phyloP scores from a whole-genome alignment of 2,888 invertebrate species.

The Altica lythri region DNA sequence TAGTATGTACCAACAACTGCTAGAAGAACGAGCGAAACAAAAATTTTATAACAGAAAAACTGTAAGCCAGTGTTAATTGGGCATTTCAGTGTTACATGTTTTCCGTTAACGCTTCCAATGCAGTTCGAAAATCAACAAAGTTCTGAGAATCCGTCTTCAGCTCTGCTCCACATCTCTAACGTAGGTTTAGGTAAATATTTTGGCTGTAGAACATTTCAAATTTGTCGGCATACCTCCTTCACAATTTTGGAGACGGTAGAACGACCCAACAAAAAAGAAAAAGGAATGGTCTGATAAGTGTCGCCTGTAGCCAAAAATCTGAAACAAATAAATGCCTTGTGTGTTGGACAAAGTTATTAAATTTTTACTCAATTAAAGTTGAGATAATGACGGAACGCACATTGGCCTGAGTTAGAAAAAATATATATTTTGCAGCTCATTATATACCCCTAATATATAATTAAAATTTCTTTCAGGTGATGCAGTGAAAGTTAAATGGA shows the following conservation, averaged over 20 bases:
- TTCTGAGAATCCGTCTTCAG: slow-evolving; percentile 37
- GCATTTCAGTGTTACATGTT: slow-evolving; percentile 42
- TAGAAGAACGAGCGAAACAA: no score
- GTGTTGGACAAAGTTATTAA: no score
- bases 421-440: no score
- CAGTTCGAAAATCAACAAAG: slow-evolving; percentile 44
- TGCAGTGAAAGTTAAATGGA: neutral
- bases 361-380: no score
- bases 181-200: slow-evolving; percentile 36
- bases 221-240: slow-evolving; percentile 42
- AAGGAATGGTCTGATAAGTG: slow-evolving; percentile 29
- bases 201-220: slow-evolving; percentile 40
- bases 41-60: slow-evolving; percentile 28
- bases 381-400: no score
- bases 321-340: slow-evolving; percentile 14
- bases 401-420: neutral
- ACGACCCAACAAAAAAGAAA: slow-evolving; percentile 26
- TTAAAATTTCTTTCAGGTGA: neutral
- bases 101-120: slow-evolving; percentile 43
- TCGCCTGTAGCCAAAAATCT: slow-evolving; percentile 28
- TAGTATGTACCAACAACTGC: slow-evolving; percentile 41
- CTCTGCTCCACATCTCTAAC: slow-evolving; percentile 37
- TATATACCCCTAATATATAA: neutral
- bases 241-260: slow-evolving; percentile 50
- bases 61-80: slow-evolving; percentile 36